phyloP scores from a whole-genome alignment of 2,797 vertebrate species.

The Nannoperca obscura region DNA sequence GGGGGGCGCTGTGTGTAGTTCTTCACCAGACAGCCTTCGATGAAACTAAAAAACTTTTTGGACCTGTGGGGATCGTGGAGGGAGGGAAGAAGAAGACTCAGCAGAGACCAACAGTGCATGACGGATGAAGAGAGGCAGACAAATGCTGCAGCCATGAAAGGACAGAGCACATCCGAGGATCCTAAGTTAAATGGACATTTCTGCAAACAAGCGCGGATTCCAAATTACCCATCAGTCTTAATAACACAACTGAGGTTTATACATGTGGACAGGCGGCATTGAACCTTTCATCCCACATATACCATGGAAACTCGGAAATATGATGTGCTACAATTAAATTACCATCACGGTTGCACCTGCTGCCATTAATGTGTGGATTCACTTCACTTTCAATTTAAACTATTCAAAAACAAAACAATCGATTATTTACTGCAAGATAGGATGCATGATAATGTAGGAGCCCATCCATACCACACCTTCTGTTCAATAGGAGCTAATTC shows the following conservation, averaged over 20 bases:
- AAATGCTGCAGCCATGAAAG: constrained; percentile 15
- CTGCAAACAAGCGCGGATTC: constrained; percentile 30
- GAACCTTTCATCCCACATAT: constrained; percentile 23
- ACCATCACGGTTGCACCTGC: constrained; percentile 45
- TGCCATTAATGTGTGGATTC: not conserved
- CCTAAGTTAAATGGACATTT: constrained; percentile 13
- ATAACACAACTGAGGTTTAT: constrained; percentile 30
- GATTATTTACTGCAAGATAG: not conserved
- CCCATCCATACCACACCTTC: not conserved
- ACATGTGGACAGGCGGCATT: constrained; percentile 29
- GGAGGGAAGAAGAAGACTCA: not conserved
- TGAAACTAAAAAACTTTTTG: constrained; percentile 99
- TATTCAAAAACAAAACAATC: not conserved
- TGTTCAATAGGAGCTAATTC: constrained; percentile 4
- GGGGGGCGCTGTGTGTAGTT: constrained; percentile 97
- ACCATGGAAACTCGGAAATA: constrained; percentile 30
- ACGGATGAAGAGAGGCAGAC: constrained; percentile 14
- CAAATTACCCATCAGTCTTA: constrained; percentile 24
- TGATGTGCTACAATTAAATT: not conserved
- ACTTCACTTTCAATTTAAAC: not conserved
- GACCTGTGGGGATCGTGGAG: constrained; percentile 85
- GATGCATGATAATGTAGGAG: not conserved
- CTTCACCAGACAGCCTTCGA: constrained; percentile 97
- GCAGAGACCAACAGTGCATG: not conserved
- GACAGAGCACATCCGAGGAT: not conserved